Evolutionary conservation across 2,113 vertebrate species (phyloP).

Genomic region (Orycteropus afer): DNA sequence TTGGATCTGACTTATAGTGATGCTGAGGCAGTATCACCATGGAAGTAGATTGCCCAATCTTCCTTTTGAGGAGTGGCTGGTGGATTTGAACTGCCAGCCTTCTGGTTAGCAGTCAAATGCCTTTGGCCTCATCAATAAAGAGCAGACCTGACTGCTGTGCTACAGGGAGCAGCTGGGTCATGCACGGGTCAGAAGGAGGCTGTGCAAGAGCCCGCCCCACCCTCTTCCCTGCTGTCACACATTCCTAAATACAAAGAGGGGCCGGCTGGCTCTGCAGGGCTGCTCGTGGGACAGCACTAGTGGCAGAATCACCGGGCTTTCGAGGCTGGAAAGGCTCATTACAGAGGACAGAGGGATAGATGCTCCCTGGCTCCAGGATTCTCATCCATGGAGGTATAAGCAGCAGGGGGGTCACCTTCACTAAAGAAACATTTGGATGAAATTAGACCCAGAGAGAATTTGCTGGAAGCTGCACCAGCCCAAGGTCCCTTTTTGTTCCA

Average conservation of each 20-base stretch:
- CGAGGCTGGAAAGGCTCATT: neutral
- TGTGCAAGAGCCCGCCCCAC: neutral
- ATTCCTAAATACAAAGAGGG: neutral
- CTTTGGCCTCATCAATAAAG: neutral
- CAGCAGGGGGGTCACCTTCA: neutral
- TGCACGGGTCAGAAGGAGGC: neutral
- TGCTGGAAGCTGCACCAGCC: neutral
- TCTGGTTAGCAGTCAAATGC: too few relatives aligned
- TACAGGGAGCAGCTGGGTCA: neutral
- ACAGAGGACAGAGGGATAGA: neutral
- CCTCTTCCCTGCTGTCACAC: neutral
- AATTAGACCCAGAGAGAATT: neutral
- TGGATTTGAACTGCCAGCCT: too few relatives aligned
- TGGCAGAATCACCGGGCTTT: fast-evolving
- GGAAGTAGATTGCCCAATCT: too few relatives aligned
- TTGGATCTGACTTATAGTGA: too few relatives aligned
- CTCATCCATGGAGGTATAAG: neutral
- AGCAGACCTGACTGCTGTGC: neutral
- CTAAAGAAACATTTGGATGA: neutral
- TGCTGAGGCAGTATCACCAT: too few relatives aligned
- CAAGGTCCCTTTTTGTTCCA: neutral
- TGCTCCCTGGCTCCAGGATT: neutral
- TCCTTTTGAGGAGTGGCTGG: too few relatives aligned
- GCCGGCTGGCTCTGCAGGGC: neutral
- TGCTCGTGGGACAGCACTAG: fast-evolving